phyloP scores from a whole-genome alignment of 1,140 invertebrate genomes.

The Cotesia vestalis region DNA sequence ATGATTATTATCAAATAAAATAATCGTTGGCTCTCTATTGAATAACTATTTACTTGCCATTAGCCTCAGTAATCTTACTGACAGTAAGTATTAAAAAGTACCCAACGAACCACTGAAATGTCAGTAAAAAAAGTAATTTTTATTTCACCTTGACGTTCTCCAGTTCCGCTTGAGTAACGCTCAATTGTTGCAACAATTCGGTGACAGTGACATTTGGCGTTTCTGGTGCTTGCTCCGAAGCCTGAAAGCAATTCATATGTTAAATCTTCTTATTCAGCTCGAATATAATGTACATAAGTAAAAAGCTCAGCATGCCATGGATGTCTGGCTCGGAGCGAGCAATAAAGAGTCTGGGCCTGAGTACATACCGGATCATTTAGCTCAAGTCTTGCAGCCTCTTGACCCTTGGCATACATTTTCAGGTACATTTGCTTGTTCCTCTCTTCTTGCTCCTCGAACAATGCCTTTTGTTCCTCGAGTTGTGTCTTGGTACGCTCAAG shows the following conservation, averaged over 20 bases:
- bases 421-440: conserved; percentile 80
- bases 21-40: too few relatives aligned
- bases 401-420: conserved; percentile 84
- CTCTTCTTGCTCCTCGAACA: conserved; percentile 74
- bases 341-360: background rate
- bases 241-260: conserved; percentile 61
- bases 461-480: conserved; percentile 62
- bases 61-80: too few relatives aligned
- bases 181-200: conserved; percentile 80
- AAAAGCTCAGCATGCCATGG: too few relatives aligned
- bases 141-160: conserved; percentile 81
- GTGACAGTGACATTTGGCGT: conserved; percentile 77
- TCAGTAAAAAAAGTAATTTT: background rate
- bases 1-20: too few relatives aligned
- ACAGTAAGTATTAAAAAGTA: too few relatives aligned
- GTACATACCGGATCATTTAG: conserved; percentile 69
- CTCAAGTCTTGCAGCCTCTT: conserved; percentile 78
- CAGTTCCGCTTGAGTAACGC: conserved; percentile 82
- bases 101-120: conserved; percentile 4
- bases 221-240: conserved; percentile 69
- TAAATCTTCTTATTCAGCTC: conserved; percentile 5
- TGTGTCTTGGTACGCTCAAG: conserved; percentile 74
- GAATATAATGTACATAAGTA: too few relatives aligned
- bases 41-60: background rate
- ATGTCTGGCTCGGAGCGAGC: too few relatives aligned